These are phyloP conservation scores for Pan paniscus DNA, from an alignment of 2,113 vertebrate species.

Conservation along the genomic window DNA sequence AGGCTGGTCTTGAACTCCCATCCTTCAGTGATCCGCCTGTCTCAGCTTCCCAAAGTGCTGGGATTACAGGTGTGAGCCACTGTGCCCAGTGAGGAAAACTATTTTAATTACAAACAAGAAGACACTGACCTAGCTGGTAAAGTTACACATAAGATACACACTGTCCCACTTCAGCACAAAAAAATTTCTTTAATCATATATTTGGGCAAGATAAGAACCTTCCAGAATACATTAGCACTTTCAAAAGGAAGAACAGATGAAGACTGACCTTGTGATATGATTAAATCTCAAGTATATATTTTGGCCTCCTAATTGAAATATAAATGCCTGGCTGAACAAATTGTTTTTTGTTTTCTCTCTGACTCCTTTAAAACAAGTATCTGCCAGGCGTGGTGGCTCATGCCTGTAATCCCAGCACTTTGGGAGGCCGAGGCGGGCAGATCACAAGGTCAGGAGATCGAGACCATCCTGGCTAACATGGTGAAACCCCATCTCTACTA, in stretches of 20 bases:
- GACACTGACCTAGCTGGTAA: not conserved
- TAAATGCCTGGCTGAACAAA: not conserved
- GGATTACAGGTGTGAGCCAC: no score
- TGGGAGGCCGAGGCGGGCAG: no score
- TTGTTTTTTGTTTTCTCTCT: not conserved
- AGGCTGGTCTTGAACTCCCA: no score
- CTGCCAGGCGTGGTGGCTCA: no score
- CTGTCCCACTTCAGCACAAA: not conserved
- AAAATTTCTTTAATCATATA: not conserved
- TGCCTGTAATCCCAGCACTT: no score
- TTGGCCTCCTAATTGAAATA: not conserved
- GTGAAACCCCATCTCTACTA: no score
- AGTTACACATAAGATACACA: not conserved
- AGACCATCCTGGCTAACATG: no score
- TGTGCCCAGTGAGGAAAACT: not conserved
- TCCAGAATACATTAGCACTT: not conserved
- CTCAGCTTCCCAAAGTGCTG: no score
- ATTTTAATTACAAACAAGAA: slow-evolving; percentile 24
- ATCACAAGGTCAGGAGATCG: no score
- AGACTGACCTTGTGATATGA: not conserved
- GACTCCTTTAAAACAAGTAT: slow-evolving; percentile 14
- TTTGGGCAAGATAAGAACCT: not conserved
- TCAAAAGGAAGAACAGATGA: not conserved
- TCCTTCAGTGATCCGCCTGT: no score
- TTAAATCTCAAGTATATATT: not conserved